These are phyloP conservation scores for Mythimna loreyi DNA, from an alignment of 2,888 invertebrate species.

Conservation along the genomic window DNA sequence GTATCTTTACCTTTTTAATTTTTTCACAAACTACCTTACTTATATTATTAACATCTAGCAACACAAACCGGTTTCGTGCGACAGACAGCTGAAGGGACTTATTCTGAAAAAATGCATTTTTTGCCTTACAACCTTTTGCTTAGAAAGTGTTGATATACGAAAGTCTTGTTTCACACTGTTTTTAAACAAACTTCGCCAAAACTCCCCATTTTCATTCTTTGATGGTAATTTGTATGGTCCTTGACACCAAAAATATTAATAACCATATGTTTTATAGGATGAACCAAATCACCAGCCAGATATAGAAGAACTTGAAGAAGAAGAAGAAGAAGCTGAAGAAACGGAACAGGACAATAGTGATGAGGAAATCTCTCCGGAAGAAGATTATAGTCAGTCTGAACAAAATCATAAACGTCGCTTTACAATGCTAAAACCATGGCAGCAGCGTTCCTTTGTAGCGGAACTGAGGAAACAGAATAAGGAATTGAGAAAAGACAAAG, in stretches of 20 bases:
- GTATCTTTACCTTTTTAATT: background rate
- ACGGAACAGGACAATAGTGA: background rate
- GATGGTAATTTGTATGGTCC: no score
- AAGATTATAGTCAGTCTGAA: background rate
- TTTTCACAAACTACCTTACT: no score
- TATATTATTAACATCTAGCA: no score
- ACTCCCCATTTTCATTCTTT: no score
- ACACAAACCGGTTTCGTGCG: no score
- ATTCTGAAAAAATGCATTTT: no score
- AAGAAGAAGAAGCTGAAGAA: constrained; percentile 7
- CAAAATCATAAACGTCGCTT: constrained; percentile 42
- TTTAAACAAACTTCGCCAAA: no score
- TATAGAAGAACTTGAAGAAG: constrained; percentile 22
- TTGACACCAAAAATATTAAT: no score
- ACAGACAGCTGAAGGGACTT: no score
- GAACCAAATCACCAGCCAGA: constrained; percentile 3
- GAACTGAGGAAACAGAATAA: constrained; percentile 74
- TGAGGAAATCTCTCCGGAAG: constrained; percentile 1
- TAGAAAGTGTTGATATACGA: no score
- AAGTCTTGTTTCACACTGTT: no score
- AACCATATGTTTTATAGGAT: background rate
- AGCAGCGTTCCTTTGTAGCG: constrained; percentile 76
- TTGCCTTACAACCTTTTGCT: no score
- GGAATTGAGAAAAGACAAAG: constrained; percentile 71
- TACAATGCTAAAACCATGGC: constrained; percentile 62